Base-by-base conservation (phyloP, 1,140 invertebrate genomes). In the Drosophila yakuba region DNA sequence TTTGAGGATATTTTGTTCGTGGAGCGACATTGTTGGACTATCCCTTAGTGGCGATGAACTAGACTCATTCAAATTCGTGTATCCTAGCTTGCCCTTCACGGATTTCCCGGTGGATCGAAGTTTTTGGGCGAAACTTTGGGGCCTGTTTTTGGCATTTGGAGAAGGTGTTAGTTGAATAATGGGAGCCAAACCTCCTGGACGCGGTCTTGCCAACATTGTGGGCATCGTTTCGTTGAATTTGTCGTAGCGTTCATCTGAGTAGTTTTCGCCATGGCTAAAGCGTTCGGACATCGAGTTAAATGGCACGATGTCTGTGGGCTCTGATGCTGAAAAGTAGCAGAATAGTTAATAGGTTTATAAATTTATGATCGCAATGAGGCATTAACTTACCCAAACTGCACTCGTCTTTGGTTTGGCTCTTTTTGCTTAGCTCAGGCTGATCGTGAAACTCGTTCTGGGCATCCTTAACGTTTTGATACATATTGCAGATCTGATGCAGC, bases 401-500 rank as follows among this genome's bases (percentile, higher is more conserved):
- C 47, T 92, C 92, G 56, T 92, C 91, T 44, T 92, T 92, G 15
- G 83, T 80, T 17, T 91, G 79, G 5, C 78, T 81, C 66, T 93
- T 91, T 78, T 94, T 93, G 43, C 91, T 88, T 17, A 94, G 90
- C 20, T 92, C 91, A 1, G 95, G 95, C 73, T 96, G 96, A 72
- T 95, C 96, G 83, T 95, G 96, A 51, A 99, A 93, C 80, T 98
- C 97, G 81, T 96, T 96, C 91, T 98, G 96, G 2, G 98, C 98
- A 88, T 98, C 97, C 88, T 98, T 97, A 4, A 98, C 97, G 93
- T 99, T 99, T 93, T 98, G 97, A 93, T 99, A 98, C 97, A 99
- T 98, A 71, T 98, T 98, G 74, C 96, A 97, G 74, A 99, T 98
- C 93, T 99, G 98, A 94, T 99, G 98, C 41, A 99, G 93, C 23